phyloP scores from a whole-genome alignment of 1,140 invertebrate genomes.

The Rhopalosiphum maidis region DNA sequence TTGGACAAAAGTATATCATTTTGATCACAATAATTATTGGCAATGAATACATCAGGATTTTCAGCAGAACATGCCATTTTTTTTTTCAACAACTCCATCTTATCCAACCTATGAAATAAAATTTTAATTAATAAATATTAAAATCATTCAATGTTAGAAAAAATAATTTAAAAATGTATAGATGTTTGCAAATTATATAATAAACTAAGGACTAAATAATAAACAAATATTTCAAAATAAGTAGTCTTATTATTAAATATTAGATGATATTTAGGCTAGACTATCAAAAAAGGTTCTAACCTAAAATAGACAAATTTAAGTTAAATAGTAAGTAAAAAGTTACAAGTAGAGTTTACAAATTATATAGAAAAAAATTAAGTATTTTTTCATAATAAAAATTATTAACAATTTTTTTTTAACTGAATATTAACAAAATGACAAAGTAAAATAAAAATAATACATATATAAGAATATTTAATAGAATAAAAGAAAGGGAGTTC shows the following conservation, averaged over 20 bases:
- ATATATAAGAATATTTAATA: too few relatives aligned
- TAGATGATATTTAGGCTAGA: neutral
- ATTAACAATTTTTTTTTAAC: neutral
- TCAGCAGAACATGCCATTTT: neutral
- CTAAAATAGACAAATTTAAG: too few relatives aligned
- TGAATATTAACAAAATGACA: neutral
- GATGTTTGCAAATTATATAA: neutral
- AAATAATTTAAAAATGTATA: neutral
- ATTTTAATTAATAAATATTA: neutral
- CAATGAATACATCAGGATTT: neutral
- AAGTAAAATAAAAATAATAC: neutral
- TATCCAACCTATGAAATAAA: conserved; percentile 40
- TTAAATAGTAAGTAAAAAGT: too few relatives aligned
- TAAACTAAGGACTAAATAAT: neutral
- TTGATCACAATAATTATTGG: conserved; percentile 44
- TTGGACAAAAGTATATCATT: conserved; percentile 20
- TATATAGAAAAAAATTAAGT: too few relatives aligned
- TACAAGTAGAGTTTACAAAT: too few relatives aligned
- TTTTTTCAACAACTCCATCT: conserved; percentile 17
- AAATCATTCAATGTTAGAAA: neutral
- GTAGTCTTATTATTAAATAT: neutral
- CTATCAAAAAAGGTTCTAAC: neutral
- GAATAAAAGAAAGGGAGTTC: too few relatives aligned
- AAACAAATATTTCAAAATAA: neutral
- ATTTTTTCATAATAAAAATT: too few relatives aligned